These are phyloP conservation scores for Benitochromis conjunctus DNA, from an alignment of 2,113 vertebrate genomes.

Conservation along the genomic window DNA sequence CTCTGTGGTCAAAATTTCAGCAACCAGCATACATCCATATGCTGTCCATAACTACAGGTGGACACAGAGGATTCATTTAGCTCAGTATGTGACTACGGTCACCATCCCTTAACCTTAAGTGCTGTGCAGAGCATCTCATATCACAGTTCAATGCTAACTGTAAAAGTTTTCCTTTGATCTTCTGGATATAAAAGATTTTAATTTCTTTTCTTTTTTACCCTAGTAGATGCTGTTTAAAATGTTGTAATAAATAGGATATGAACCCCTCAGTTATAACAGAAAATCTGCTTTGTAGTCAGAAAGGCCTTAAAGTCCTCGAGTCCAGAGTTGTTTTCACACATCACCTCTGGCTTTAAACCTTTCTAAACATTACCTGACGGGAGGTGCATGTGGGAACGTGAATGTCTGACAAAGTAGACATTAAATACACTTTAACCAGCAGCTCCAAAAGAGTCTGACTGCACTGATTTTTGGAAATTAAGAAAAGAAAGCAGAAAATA, in stretches of 20 bases:
- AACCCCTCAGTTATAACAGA: neutral
- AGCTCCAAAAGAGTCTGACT: neutral
- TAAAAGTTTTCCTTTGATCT: neutral
- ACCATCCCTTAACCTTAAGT: neutral
- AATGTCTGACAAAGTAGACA: neutral
- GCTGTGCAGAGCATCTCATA: neutral
- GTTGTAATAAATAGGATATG: neutral
- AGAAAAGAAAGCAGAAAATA: neutral
- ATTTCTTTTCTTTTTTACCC: neutral
- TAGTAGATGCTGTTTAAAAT: neutral
- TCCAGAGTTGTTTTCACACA: neutral
- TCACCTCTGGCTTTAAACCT: neutral
- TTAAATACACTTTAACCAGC: neutral
- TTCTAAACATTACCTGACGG: neutral
- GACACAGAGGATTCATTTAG: neutral
- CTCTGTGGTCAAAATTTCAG: neutral
- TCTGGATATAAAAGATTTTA: neutral
- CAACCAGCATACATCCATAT: neutral
- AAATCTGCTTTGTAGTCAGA: neutral
- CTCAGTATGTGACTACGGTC: neutral
- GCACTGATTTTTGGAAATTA: neutral
- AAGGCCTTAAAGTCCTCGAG: neutral
- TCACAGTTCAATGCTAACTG: neutral
- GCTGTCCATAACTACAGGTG: neutral
- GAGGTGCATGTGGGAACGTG: neutral